These are phyloP conservation scores for Platygyra sinensis DNA, from an alignment of 64 coral and sea anemone genomes.

Conservation along the genomic window DNA sequence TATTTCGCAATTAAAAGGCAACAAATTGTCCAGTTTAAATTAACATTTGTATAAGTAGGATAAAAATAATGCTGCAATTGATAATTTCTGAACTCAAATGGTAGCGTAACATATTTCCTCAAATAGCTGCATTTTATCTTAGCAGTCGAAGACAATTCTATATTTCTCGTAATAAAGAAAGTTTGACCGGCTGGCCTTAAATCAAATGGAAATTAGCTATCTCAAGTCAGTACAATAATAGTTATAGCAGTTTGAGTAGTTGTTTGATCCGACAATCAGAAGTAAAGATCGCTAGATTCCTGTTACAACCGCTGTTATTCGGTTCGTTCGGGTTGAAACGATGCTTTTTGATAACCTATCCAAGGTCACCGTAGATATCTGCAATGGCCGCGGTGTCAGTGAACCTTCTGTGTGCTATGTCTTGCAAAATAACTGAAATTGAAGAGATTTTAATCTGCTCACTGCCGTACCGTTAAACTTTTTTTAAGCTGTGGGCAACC, in stretches of 20 bases:
- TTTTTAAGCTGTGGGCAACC: too few species aligned
- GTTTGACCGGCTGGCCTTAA: not conserved
- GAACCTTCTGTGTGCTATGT: not conserved
- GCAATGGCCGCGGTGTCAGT: not conserved
- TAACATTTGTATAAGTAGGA: slow-evolving; percentile 25
- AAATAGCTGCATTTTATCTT: not conserved
- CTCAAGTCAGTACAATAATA: not conserved
- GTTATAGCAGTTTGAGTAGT: not conserved
- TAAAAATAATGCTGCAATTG: not conserved
- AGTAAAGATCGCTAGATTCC: not conserved
- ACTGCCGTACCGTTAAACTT: too few species aligned
- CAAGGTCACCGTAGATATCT: not conserved
- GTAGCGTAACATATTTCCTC: slow-evolving; percentile 11
- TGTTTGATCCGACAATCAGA: too few species aligned
- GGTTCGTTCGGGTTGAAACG: not conserved
- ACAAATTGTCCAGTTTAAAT: slow-evolving; percentile 21
- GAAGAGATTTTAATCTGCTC: too few species aligned
- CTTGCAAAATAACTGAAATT: not conserved
- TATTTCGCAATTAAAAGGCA: slow-evolving; percentile 12
- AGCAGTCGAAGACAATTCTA: not conserved
- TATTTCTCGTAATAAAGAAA: slow-evolving; percentile 1
- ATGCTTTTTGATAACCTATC: not conserved
- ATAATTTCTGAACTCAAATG: too few species aligned
- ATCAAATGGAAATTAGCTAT: not conserved
- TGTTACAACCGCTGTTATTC: not conserved